phyloP scores from a whole-genome alignment of 2,113 vertebrate genomes.

The Ceratotherium simum region DNA sequence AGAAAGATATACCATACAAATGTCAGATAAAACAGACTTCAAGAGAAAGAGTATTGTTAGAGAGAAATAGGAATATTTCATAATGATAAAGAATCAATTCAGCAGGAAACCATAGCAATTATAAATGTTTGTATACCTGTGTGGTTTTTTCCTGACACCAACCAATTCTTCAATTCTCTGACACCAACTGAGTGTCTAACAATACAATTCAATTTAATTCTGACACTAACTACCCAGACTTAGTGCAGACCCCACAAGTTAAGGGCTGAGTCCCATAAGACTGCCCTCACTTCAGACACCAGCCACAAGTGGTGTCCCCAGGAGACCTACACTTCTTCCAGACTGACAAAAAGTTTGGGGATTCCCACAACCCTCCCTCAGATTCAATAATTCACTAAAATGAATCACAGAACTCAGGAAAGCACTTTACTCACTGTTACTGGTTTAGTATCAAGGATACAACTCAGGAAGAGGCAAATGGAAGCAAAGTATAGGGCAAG shows the following conservation, averaged over 20 bases:
- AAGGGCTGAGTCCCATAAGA: neutral
- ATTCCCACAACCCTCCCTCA: neutral
- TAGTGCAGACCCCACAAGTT: neutral
- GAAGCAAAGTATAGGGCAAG: neutral
- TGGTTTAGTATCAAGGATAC: neutral
- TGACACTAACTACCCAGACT: neutral
- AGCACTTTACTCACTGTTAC: neutral
- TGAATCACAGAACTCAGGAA: neutral
- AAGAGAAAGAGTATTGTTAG: neutral
- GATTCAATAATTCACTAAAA: neutral
- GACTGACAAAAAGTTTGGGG: neutral
- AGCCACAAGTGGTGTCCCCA: neutral
- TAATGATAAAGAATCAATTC: neutral
- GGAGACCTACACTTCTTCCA: neutral
- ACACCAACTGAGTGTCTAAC: neutral
- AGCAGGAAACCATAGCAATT: neutral
- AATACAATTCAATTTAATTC: neutral
- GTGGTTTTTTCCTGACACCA: neutral
- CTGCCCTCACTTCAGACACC: neutral
- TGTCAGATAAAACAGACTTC: neutral
- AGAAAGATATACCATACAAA: neutral
- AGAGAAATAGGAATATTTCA: neutral
- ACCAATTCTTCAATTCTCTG: neutral
- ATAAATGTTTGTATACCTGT: neutral
- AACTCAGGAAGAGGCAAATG: neutral